Percentiles rank a stretch among this genome's conserved stretches.
Evolutionary conservation across 2,797 vertebrate species (phyloP).

Genomic region (Acanthurus lineatus): DNA sequence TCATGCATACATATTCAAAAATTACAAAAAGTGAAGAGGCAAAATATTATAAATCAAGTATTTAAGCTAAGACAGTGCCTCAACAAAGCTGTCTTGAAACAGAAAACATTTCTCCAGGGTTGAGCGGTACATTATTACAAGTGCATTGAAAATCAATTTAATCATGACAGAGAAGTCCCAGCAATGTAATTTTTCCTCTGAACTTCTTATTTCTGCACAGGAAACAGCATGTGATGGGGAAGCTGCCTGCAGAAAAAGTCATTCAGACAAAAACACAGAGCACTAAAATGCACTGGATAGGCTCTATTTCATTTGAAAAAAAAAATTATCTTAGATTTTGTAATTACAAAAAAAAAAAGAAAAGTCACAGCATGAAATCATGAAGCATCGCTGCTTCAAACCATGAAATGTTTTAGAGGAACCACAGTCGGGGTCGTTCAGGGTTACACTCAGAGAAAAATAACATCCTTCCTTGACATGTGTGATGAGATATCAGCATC

Average conservation of each 20-base stretch:
- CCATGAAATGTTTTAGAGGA: conserved; percentile 35
- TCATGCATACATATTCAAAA: not conserved
- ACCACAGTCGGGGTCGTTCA: conserved; percentile 16
- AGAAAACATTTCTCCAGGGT: not conserved
- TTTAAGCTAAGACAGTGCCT: conserved; percentile 5
- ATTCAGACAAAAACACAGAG: not conserved
- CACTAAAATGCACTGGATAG: not conserved
- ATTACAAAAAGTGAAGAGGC: not conserved
- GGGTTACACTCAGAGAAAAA: conserved; percentile 19
- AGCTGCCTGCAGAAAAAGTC: not conserved
- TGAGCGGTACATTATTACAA: conserved; percentile 16
- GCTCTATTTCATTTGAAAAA: conserved; percentile 13
- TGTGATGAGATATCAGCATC: conserved; percentile 50
- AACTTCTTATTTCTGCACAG: conserved; percentile 10
- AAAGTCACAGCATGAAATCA: conserved; percentile 41
- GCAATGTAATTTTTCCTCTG: not conserved
- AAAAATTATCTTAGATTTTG: conserved; percentile 30
- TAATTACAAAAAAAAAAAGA: conserved; percentile 1
- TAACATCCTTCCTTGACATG: conserved; percentile 50
- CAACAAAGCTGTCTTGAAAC: conserved; percentile 3
- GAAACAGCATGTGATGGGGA: not conserved
- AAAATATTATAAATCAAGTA: not conserved
- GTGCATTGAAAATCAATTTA: conserved; percentile 15
- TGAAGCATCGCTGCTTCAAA: conserved; percentile 26
- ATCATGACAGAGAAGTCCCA: conserved; percentile 12